These are phyloP conservation scores for Drosophila leonis DNA, from an alignment of 2,888 invertebrate species.

Conservation along the genomic window DNA sequence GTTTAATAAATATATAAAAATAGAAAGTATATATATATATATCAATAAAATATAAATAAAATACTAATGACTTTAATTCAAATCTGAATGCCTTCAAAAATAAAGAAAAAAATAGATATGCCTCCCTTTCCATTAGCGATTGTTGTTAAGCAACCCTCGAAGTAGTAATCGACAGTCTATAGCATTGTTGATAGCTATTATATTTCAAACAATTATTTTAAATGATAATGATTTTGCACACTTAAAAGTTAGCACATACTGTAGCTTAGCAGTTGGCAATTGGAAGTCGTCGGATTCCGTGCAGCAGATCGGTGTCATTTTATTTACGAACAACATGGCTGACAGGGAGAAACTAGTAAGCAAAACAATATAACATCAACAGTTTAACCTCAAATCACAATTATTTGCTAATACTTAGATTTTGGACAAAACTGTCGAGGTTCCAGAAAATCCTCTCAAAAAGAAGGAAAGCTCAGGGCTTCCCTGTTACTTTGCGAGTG, in stretches of 20 bases:
- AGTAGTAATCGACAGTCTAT: background rate
- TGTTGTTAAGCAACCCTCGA: background rate
- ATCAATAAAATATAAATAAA: too few relatives aligned
- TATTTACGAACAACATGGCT: background rate
- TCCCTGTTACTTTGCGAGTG: conserved; percentile 62
- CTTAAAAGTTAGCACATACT: background rate
- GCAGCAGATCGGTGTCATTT: too few relatives aligned
- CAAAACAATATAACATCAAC: background rate
- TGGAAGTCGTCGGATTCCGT: background rate
- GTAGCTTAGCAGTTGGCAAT: background rate
- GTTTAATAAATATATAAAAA: background rate
- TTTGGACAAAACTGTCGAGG: conserved; percentile 1
- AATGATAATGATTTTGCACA: background rate
- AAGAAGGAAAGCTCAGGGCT: conserved; percentile 33
- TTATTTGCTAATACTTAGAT: background rate
- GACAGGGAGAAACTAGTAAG: conserved; percentile 3
- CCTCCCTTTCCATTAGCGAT: background rate
- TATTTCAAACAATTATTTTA: conserved; percentile 2
- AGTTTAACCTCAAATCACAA: background rate
- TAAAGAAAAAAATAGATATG: background rate
- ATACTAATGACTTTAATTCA: too few relatives aligned
- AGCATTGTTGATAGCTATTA: background rate
- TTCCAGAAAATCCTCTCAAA: background rate
- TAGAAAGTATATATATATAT: background rate
- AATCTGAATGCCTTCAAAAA: background rate